phyloP scores from a whole-genome alignment of 1,140 invertebrate species.

The Ceratina japonica region DNA sequence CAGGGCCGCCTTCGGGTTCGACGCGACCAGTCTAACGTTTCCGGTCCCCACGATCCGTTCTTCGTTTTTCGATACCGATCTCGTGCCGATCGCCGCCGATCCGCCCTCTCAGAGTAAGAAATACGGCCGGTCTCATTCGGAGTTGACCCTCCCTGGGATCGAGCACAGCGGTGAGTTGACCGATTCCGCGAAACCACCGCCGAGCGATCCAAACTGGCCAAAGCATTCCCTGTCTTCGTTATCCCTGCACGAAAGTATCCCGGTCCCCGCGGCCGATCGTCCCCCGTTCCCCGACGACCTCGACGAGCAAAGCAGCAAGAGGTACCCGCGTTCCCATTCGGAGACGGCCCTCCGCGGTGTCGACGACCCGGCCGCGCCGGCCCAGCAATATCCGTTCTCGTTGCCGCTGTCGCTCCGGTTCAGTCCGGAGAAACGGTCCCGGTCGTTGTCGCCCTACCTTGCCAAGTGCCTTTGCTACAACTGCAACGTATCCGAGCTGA shows the following conservation, averaged over 20 bases:
- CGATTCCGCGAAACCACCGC: slow-evolving; percentile 2
- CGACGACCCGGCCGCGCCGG: no score
- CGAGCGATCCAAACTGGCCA: neutral
- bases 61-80: slow-evolving; percentile 17
- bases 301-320: no score
- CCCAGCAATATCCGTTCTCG: no score
- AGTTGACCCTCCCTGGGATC: slow-evolving; percentile 67
- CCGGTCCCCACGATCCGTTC: slow-evolving; percentile 21
- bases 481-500: slow-evolving; percentile 74
- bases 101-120: slow-evolving; percentile 56
- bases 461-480: slow-evolving; percentile 73
- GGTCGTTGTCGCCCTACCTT: slow-evolving; percentile 67
- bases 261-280: no score
- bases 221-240: slow-evolving; percentile 11
- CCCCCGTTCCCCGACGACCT: no score
- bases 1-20: slow-evolving; percentile 14
- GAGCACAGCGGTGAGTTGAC: slow-evolving; percentile 72
- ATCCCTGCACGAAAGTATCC: slow-evolving; percentile 6
- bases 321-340: no score
- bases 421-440: slow-evolving; percentile 56
- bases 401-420: neutral
- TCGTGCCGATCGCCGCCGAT: neutral
- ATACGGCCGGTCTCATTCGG: slow-evolving; percentile 74
- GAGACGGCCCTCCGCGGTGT: no score
- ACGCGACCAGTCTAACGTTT: neutral